Base-by-base conservation (phyloP, 1,140 invertebrate species). In the Drosophila seguyi region DNA sequence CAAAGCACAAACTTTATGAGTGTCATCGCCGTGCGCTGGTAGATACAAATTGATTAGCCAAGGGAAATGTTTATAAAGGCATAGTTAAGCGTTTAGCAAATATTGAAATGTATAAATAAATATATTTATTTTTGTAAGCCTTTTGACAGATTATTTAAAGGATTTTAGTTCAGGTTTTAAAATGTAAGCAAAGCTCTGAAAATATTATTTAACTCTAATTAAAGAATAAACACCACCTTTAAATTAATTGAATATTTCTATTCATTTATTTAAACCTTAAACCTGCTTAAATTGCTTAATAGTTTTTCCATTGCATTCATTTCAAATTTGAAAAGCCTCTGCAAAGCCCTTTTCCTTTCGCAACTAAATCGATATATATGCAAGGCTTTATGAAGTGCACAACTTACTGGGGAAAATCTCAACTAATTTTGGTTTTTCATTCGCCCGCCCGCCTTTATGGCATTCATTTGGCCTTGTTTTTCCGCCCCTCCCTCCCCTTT, bases 1-100 rank as follows among this genome's bases (percentile, higher is more conserved):
- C 34, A 29, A 29, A 55, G 61, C 66, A 20, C 38, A 25, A 25
- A 50, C 41, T 73, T 73, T 50, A 72, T 39, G 67, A 50, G 42
- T 36, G 44, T 50, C 68, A 50, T 59, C 42, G 66, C 7, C 50
- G 7, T 20, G 38, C n/a, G n/a, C 50, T 11, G 39, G 50, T 42
- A 22, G 42, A 38, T 34, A 68, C 42, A 44, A 72, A 69, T 69
- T 59, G 66, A 50, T 59, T 58, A 45, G 53, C 67, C 67, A 72
- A 72, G 66, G 67, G 18, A 69, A 44, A 36, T 68, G 14, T 68
- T 50, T 48, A 63, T 34, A 8, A 14, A 31, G 56, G 3, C 27
- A 25, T 7, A 34, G 41, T 14, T 11, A 63, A 42, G 39, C 27
- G 36, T 25, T 63, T 63, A 31, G 16, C 61, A 42, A 25, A 34